Evolutionary conservation across 2,113 vertebrate species (phyloP), one percentile per base, ranked within the genome.

Genomic region (Ramphastos sulfuratus): DNA sequence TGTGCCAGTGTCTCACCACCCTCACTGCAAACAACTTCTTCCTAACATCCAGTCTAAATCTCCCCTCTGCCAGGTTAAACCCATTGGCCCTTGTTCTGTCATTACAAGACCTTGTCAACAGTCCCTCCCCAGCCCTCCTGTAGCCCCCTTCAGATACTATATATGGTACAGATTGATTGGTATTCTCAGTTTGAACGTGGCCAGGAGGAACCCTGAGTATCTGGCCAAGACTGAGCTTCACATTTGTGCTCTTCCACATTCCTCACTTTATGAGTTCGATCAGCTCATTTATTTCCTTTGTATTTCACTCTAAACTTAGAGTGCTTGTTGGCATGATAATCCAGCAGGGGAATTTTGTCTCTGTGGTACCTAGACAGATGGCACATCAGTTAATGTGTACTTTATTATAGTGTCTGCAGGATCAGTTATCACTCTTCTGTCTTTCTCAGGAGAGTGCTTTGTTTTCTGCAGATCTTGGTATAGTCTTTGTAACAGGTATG

Each of bases 101-200:
- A 46, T 46, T 42, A 46, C 44, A 46, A 46, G 17, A 46, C 7
- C 44, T 18, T 46, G 44, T 46, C 15, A 18, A 46, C 12, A 46
- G 44, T 46, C 44, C 44, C 44, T 46, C 44, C 44, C 44, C 44
- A 46, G 44, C 44, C 44, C 16, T 46, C 44, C 44, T 46, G 16
- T 46, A 46, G 44, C 15, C 44, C 6, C 44, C 44, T 46, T 46
- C 16, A 46, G 44, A 46, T 46, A 46, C 44, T 46, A 0, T 23
- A 5, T 24, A 1, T 42, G 6, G 2, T 50, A 8, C 14, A 1
- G 21, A 4, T 25, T 59, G n/a, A 21, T 42, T 66, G 3, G 8
- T 0, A 0, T 15, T 80, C 69, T 80, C 19, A 37, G 4, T 58
- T 75, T 4, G 9, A 77, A 17, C 3, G 6, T 44, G 31, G 15